Evolutionary conservation across 2,888 invertebrate genomes (phyloP).

Genomic region (Heliconius ismenius): DNA sequence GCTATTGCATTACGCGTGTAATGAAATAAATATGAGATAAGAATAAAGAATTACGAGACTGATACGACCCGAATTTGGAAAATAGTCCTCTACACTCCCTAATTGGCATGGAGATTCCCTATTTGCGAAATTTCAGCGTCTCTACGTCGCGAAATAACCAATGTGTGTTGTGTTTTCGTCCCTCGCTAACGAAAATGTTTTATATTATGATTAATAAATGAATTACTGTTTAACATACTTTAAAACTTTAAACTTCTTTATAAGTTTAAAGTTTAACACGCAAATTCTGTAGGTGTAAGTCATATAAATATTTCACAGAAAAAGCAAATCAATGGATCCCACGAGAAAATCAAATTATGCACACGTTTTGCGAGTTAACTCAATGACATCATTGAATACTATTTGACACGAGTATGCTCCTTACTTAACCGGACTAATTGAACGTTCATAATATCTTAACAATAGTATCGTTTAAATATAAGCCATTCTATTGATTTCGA

Average conservation of each 20-base stretch:
- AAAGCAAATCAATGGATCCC: constrained; percentile 32
- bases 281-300: not conserved
- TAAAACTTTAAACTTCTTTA: too few relatives aligned
- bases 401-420: constrained; percentile 13
- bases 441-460: not conserved
- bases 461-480: not conserved
- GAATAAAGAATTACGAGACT: too few relatives aligned
- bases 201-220: not conserved
- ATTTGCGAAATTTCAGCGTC: too few relatives aligned
- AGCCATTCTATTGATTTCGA: too few relatives aligned
- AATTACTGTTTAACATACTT: not conserved
- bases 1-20: too few relatives aligned
- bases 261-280: not conserved
- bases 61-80: too few relatives aligned
- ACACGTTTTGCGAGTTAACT: constrained; percentile 41
- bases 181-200: too few relatives aligned
- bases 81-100: too few relatives aligned
- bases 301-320: constrained; percentile 1
- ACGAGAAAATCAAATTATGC: constrained; percentile 42
- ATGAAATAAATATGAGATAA: too few relatives aligned
- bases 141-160: too few relatives aligned
- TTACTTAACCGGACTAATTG: constrained; percentile 14
- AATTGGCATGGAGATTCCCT: too few relatives aligned
- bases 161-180: too few relatives aligned
- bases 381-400: constrained; percentile 43